Percentiles rank a stretch among this genome's conserved stretches.
Conservation (phyloP, 2,888 invertebrate genomes). For the Lasioglossum vierecki region DNA sequence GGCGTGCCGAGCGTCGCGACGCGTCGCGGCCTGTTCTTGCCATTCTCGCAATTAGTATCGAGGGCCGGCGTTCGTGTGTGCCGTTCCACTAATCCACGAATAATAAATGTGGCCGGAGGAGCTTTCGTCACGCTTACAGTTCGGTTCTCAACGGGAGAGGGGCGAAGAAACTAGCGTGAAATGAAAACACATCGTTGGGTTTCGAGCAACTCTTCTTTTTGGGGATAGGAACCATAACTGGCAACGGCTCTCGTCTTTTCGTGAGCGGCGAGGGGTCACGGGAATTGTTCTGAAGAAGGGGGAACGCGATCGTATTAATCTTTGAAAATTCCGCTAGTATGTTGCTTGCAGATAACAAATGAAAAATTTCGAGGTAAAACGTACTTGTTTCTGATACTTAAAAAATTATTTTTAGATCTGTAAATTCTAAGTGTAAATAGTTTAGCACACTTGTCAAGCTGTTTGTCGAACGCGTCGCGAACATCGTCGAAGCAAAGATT, state of each 20-base stretch:
- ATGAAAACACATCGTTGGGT: constrained; percentile 62
- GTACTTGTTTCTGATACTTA: background rate
- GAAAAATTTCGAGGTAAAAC: background rate
- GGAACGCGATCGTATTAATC: background rate
- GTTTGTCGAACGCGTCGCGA: background rate
- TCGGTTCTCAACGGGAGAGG: constrained; percentile 15
- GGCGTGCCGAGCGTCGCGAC: constrained; percentile 40
- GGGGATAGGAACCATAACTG: background rate
- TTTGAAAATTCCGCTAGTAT: background rate
- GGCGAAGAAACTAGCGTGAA: constrained; percentile 54
- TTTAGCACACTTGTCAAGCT: background rate
- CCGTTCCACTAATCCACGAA: constrained; percentile 65
- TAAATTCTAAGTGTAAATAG: background rate
- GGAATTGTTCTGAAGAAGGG: constrained; percentile 13
- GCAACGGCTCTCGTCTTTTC: constrained; percentile 36
- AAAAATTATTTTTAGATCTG: background rate
- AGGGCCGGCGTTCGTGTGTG: constrained; percentile 57
- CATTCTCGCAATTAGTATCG: constrained; percentile 69
- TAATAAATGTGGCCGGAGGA: constrained; percentile 57
- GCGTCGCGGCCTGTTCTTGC: constrained; percentile 42
- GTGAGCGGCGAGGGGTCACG: constrained; percentile 32
- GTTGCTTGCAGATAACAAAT: background rate
- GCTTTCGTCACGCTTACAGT: constrained; percentile 48
- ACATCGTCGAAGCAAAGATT: background rate
- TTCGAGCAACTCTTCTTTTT: constrained; percentile 31